Evolutionary conservation across 1,140 invertebrate genomes (phyloP), one percentile per base, ranked within the genome.

Genomic region (Drosophila ogumai): DNA sequence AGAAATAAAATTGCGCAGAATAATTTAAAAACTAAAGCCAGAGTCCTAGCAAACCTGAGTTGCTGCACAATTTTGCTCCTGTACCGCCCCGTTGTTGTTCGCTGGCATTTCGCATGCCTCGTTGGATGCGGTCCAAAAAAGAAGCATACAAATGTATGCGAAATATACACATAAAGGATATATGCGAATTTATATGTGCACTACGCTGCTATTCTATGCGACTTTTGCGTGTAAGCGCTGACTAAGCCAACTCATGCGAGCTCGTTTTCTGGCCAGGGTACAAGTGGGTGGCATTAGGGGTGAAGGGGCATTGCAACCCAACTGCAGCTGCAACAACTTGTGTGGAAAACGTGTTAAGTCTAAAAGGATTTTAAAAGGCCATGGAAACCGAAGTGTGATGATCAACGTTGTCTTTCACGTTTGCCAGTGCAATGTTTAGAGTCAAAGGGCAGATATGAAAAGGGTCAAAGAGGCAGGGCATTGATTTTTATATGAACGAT

Each of bases 81-180:
- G 43, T 44, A 65, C 40, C 58, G 32, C 40, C 15, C 25, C 28
- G 32, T 43, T 56, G 50, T 79, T 71, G 65, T 81, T 86, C 69
- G 69, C 65, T 74, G 69, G 71, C 71, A 87, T 84, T 88, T 84
- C 72, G 76, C 72, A 84, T 72, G 77, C 73, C 84, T 88, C 57
- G 84, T 81, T 88, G 80, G 68, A 75, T 80, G 44, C 56, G 57
- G 65, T 69, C 61, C 64, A 52, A 65, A 69, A 79, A 69, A 57
- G 38, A 40, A 36, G 9, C 19, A 10, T 17, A 28, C 46, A 31
- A 43, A 40, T 34, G 50, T 44, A 31, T 15, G 5, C 34, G 22
- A 34, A 19, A 38, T 40, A 56, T 60, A 25, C 46, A 46, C 38
- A 40, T 34, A 56, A 10, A 22, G 19, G 25, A 34, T 57, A 57